Conservation (phyloP, 2,888 invertebrate genomes). For the Trachelus troglodyta region DNA sequence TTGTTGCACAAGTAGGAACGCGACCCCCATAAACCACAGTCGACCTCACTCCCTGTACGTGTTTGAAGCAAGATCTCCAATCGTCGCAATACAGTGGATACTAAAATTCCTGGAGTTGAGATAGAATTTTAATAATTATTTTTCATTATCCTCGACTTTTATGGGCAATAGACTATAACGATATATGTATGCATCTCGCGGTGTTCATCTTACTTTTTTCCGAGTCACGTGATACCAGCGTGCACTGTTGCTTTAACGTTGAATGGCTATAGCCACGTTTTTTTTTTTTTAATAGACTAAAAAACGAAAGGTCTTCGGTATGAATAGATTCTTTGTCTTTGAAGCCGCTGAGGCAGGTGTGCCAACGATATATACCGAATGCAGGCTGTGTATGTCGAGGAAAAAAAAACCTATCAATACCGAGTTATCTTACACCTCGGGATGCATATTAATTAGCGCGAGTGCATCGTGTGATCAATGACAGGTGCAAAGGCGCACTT, state of each 20-base stretch:
- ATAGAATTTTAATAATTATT: not conserved
- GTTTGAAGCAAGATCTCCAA: conserved; percentile 12
- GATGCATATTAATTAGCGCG: not conserved
- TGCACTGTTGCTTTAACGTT: not conserved
- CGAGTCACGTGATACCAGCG: not conserved
- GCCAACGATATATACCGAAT: not conserved
- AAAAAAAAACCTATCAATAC: not conserved
- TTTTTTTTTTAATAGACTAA: not conserved
- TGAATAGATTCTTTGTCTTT: not conserved
- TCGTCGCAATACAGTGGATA: not conserved
- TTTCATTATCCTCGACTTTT: not conserved
- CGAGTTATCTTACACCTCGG: not conserved
- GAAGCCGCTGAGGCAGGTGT: not conserved
- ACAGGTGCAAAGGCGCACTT: not conserved
- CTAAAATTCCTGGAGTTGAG: not conserved
- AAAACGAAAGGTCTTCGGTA: not conserved
- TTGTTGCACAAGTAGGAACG: conserved; percentile 41
- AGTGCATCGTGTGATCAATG: not conserved
- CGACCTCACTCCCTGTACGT: conserved; percentile 38
- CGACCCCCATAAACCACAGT: conserved; percentile 45
- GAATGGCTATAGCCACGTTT: not conserved
- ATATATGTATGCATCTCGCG: not conserved
- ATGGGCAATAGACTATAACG: not conserved
- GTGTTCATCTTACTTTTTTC: not conserved
- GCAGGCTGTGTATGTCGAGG: not conserved